These are phyloP conservation scores for Phalera bucephala DNA, from an alignment of 2,888 invertebrate genomes.

Conservation along the genomic window DNA sequence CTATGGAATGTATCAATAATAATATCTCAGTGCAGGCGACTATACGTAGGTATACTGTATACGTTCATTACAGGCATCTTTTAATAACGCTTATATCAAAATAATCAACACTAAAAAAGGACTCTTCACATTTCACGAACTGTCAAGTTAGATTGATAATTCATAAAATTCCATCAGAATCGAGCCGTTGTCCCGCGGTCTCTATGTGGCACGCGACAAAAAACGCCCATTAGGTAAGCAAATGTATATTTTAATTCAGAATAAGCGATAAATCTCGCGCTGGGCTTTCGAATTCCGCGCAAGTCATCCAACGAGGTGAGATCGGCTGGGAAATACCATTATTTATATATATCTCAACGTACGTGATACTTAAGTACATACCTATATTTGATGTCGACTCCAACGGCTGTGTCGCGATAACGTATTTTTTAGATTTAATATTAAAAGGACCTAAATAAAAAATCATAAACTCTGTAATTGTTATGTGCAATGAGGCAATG, in stretches of 20 bases:
- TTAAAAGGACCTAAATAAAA: neutral
- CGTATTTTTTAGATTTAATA: constrained; percentile 42
- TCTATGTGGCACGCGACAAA: constrained; percentile 76
- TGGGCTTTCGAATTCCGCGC: constrained; percentile 83
- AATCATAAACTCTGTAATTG: constrained; percentile 1
- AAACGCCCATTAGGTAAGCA: constrained; percentile 77
- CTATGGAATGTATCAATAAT: too few relatives aligned
- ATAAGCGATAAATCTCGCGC: constrained; percentile 81
- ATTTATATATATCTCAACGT: constrained; percentile 56
- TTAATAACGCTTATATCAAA: too few relatives aligned
- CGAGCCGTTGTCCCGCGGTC: constrained; percentile 50
- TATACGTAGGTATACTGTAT: too few relatives aligned
- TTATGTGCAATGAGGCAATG: neutral
- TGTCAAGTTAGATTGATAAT: constrained; percentile 59
- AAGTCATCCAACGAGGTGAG: constrained; percentile 79
- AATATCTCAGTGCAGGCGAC: too few relatives aligned
- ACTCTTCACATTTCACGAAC: constrained; percentile 31
- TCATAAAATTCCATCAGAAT: constrained; percentile 61
- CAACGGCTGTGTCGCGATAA: constrained; percentile 48
- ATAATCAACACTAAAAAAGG: too few relatives aligned
- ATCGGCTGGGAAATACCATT: constrained; percentile 80
- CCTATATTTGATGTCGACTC: constrained; percentile 55
- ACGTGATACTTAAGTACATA: constrained; percentile 54
- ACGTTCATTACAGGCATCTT: too few relatives aligned
- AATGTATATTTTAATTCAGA: constrained; percentile 81